These are phyloP conservation scores for Cylloceria caligata DNA, from an alignment of 2,888 invertebrate species.

Conservation along the genomic window DNA sequence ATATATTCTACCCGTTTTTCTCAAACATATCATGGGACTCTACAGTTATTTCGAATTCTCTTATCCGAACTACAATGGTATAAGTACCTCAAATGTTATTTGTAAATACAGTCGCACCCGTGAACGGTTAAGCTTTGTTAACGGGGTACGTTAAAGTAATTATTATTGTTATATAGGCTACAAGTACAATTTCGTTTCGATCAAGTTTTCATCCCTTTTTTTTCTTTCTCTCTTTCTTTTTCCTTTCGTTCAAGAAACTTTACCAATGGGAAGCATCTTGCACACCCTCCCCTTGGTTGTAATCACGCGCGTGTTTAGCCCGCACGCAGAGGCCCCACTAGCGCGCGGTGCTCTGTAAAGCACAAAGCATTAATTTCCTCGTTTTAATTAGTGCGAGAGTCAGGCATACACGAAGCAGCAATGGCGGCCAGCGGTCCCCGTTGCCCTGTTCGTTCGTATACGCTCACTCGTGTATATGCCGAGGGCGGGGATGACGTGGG, in stretches of 20 bases:
- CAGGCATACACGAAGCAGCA: constrained; percentile 79
- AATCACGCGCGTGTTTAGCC: constrained; percentile 31
- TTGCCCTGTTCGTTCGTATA: constrained; percentile 33
- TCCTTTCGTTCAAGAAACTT: constrained; percentile 26
- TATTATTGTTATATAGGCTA: constrained; percentile 8
- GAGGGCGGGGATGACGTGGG: constrained; percentile 61
- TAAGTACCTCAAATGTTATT: background rate
- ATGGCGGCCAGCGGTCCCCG: constrained; percentile 79
- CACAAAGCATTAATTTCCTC: constrained; percentile 83
- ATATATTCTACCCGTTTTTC: too few relatives aligned
- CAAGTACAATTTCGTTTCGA: constrained; percentile 26
- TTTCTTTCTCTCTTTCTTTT: too few relatives aligned
- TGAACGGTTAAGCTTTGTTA: constrained; percentile 13
- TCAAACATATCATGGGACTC: background rate
- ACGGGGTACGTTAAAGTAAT: constrained; percentile 17
- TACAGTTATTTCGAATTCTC: background rate
- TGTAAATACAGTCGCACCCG: background rate
- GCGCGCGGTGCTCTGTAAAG: constrained; percentile 41
- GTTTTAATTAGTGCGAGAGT: constrained; percentile 83
- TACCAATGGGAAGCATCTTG: constrained; percentile 26
- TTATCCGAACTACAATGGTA: too few relatives aligned
- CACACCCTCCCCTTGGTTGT: constrained; percentile 1
- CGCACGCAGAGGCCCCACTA: constrained; percentile 44
- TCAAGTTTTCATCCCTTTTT: constrained; percentile 21
- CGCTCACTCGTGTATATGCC: constrained; percentile 18